A percentile compares a stretch with the other conserved stretches of the same genome.
These are phyloP conservation scores for Procambarus clarkii DNA, from an alignment of 1,140 invertebrate species.

Conservation along the genomic window DNA sequence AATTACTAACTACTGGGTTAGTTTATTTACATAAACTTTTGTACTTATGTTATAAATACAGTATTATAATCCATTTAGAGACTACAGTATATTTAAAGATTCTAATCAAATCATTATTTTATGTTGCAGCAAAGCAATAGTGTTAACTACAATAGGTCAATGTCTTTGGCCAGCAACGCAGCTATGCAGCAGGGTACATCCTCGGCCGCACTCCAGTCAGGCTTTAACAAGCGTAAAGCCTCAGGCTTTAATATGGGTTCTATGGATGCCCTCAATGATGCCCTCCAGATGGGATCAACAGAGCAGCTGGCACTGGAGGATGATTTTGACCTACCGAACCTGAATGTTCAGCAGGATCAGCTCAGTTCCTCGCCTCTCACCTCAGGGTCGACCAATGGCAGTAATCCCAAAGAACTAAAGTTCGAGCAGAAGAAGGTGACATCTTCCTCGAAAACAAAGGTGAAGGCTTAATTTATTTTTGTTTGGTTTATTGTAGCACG, in stretches of 20 bases:
- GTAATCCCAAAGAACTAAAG: slow-evolving; percentile 79
- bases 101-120: too few species aligned
- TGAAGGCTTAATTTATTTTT: slow-evolving; percentile 66
- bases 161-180: slow-evolving; percentile 50
- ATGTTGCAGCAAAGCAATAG: slow-evolving; percentile 62
- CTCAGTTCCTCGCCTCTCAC: slow-evolving; percentile 58
- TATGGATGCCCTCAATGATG: slow-evolving; percentile 52
- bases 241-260: slow-evolving; percentile 54
- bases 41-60: too few species aligned
- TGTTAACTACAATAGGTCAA: slow-evolving; percentile 61
- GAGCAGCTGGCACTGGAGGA: slow-evolving; percentile 73
- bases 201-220: slow-evolving; percentile 25
- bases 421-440: slow-evolving; percentile 87
- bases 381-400: slow-evolving; percentile 69
- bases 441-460: slow-evolving; percentile 86
- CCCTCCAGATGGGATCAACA: slow-evolving; percentile 69
- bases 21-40: too few species aligned
- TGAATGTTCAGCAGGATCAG: slow-evolving; percentile 64
- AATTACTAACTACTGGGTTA: too few species aligned
- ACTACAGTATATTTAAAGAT: too few species aligned
- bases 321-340: slow-evolving; percentile 72
- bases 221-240: slow-evolving; percentile 44
- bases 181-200: slow-evolving; percentile 46
- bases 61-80: too few species aligned
- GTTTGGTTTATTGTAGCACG: too few species aligned